Percentiles rank a stretch among this genome's conserved stretches.
phyloP scores from a whole-genome alignment of 1,140 invertebrate genomes.

The Aphaenogaster rudis region DNA sequence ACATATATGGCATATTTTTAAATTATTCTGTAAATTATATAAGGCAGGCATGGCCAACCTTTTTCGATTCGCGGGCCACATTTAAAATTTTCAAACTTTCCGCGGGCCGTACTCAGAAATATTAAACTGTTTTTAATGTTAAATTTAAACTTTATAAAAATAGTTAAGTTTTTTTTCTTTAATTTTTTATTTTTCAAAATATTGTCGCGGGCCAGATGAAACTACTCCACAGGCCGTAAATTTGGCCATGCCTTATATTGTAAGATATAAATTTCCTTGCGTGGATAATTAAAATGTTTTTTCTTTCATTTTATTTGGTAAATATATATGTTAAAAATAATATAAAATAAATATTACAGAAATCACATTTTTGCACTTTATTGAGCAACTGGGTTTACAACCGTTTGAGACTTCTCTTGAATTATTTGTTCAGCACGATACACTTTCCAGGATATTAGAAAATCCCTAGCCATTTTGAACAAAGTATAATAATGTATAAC shows the following conservation, averaged over 20 bases:
- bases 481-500: constrained; percentile 97
- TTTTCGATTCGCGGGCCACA: no score
- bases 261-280: background rate
- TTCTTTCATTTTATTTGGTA: background rate
- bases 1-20: background rate
- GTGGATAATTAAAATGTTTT: background rate
- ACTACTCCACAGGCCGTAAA: no score
- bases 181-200: no score
- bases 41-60: background rate
- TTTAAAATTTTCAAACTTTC: no score
- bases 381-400: constrained; percentile 65
- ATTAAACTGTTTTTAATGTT: no score
- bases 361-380: constrained; percentile 58
- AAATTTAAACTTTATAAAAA: no score
- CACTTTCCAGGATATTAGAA: constrained; percentile 93
- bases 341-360: constrained; percentile 29
- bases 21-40: background rate
- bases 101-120: no score
- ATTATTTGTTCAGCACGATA: constrained; percentile 92
- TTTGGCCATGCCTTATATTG: no score
- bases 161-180: no score
- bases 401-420: constrained; percentile 86
- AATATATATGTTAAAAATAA: background rate
- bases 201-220: no score
- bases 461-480: constrained; percentile 95